Percentiles rank a stretch among this genome's conserved stretches.
Evolutionary conservation across 2,113 vertebrate genomes (phyloP).

Genomic region (Crocuta crocuta): DNA sequence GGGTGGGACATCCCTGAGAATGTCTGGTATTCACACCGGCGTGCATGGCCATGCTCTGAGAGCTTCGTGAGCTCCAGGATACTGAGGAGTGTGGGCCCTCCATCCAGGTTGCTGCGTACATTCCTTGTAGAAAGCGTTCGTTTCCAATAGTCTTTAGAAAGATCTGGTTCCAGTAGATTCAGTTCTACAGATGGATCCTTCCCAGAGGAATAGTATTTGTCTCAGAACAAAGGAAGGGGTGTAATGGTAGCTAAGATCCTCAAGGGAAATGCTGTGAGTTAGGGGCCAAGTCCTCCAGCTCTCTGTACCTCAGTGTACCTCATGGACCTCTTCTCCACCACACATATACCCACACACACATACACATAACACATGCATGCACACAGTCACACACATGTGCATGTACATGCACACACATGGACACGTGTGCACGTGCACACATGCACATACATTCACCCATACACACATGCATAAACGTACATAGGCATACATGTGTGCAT

Average conservation of each 20-base stretch:
- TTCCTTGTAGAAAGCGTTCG: not conserved
- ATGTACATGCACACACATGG: too few species aligned
- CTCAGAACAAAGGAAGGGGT: not conserved
- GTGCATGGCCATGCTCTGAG: accelerated
- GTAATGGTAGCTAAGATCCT: not conserved
- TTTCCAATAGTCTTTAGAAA: not conserved
- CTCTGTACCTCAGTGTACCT: too few species aligned
- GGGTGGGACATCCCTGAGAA: not conserved
- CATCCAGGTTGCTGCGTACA: not conserved
- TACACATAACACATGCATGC: too few species aligned
- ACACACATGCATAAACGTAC: too few species aligned
- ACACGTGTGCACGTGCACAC: too few species aligned
- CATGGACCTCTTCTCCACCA: too few species aligned
- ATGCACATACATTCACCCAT: not conserved
- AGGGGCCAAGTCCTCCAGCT: not conserved
- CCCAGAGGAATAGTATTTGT: not conserved
- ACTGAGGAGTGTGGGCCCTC: not conserved
- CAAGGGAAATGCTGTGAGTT: not conserved
- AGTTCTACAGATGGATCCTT: not conserved
- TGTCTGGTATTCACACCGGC: too few species aligned
- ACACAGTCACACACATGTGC: not conserved
- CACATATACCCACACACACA: not conserved
- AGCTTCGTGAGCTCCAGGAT: not conserved
- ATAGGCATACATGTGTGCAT: too few species aligned
- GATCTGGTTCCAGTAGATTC: not conserved